Percentiles rank a stretch among this genome's conserved stretches.
Evolutionary conservation across 1,140 invertebrate species (phyloP).

Genomic region (Neoseiulus cucumeris): DNA sequence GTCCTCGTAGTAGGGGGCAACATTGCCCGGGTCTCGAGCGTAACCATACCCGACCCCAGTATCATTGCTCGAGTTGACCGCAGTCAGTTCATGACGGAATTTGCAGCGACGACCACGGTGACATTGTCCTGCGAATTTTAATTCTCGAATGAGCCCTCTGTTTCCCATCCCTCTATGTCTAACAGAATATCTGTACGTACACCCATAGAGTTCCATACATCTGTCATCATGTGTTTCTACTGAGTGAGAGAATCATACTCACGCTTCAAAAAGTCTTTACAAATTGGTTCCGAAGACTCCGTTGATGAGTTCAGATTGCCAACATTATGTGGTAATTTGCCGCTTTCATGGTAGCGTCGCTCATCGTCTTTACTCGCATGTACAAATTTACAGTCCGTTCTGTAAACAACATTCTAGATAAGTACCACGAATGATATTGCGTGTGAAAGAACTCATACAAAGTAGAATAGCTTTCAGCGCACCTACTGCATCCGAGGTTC

Average conservation of each 20-base stretch:
- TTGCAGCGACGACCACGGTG: conserved; percentile 33
- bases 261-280: conserved; percentile 48
- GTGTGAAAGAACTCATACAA: conserved; percentile 21
- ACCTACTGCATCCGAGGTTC: conserved; percentile 43
- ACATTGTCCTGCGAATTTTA: conserved; percentile 35
- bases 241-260: not conserved
- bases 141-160: too few species aligned
- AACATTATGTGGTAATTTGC: conserved; percentile 36
- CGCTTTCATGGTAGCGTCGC: conserved; percentile 45
- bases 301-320: not conserved
- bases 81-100: conserved; percentile 33
- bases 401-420: not conserved
- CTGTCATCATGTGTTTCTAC: too few species aligned
- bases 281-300: conserved; percentile 37
- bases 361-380: conserved; percentile 56
- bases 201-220: too few species aligned
- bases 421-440: too few species aligned
- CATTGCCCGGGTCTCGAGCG: too few species aligned
- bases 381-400: conserved; percentile 44
- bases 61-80: too few species aligned
- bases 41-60: too few species aligned
- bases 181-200: too few species aligned
- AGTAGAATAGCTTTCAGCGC: not conserved
- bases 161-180: too few species aligned
- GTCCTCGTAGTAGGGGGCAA: too few species aligned